phyloP scores from a whole-genome alignment of 2,113 vertebrate species.

The Atlantisia rogersi region DNA sequence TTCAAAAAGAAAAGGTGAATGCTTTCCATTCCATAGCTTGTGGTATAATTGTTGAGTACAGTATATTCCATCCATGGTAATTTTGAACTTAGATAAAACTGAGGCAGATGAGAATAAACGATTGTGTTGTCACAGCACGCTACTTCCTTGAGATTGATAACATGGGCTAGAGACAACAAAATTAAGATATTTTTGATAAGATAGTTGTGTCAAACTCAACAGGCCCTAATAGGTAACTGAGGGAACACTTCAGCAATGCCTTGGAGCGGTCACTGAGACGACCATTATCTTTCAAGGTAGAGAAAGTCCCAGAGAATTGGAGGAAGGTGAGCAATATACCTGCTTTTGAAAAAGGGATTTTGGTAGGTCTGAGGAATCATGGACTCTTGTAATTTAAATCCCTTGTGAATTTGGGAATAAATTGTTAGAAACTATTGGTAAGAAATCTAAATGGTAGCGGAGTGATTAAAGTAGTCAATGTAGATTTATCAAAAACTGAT shows the following conservation, averaged over 20 bases:
- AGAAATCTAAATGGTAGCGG: neutral
- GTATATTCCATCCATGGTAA: neutral
- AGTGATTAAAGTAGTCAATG: neutral
- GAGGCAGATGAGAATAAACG: neutral
- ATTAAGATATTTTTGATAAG: neutral
- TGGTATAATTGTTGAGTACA: neutral
- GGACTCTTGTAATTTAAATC: neutral
- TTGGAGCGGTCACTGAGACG: neutral
- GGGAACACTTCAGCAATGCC: neutral
- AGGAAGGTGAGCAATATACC: neutral
- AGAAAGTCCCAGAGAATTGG: neutral
- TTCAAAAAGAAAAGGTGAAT: neutral
- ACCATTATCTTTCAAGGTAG: neutral
- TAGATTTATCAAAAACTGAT: neutral
- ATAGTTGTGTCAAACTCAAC: neutral
- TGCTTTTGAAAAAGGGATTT: neutral
- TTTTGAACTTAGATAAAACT: neutral
- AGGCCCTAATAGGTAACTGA: neutral
- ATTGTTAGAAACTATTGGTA: neutral
- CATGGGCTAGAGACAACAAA: neutral
- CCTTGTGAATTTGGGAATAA: neutral
- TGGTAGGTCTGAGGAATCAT: neutral
- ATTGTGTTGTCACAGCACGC: neutral
- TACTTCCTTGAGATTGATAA: neutral
- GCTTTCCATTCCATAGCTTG: neutral